Percentiles rank a stretch among this genome's conserved stretches.
These are phyloP conservation scores for Perithous albicinctus DNA, from an alignment of 2,888 invertebrate genomes.

Conservation along the genomic window DNA sequence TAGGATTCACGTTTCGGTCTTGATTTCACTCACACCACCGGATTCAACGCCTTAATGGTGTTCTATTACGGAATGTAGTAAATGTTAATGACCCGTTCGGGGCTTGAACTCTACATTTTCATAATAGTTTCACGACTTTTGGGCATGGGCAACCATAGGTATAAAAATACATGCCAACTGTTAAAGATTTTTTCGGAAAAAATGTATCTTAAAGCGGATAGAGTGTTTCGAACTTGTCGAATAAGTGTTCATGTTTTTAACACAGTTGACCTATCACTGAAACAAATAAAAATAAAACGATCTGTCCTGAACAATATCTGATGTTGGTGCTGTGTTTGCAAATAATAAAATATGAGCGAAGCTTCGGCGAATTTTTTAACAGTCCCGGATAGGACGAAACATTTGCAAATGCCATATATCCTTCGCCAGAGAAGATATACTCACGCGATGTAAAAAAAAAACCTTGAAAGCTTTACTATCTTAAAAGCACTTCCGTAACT, in stretches of 20 bases:
- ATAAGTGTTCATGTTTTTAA: background rate
- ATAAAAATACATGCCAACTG: background rate
- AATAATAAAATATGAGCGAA: no score
- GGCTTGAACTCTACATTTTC: background rate
- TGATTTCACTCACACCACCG: slow-evolving; percentile 15
- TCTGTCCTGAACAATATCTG: no score
- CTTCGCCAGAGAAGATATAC: no score
- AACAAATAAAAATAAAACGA: no score
- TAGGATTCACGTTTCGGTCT: slow-evolving; percentile 26
- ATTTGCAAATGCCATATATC: no score
- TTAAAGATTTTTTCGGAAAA: background rate
- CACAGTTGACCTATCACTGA: no score
- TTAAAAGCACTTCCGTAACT: no score
- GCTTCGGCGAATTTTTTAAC: no score
- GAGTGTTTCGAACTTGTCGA: background rate
- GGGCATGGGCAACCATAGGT: background rate
- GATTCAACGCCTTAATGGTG: background rate
- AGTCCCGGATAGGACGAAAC: no score
- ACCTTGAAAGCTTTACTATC: no score
- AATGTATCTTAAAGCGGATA: background rate
- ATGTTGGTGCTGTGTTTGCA: no score
- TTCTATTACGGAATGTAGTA: background rate
- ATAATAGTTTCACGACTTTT: background rate
- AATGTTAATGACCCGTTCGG: slow-evolving; percentile 4
- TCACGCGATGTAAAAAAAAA: no score